Evolutionary conservation across 2,888 invertebrate genomes (phyloP), one percentile per base, ranked within the genome.

Genomic region (Hydroisotoma schaefferi): DNA sequence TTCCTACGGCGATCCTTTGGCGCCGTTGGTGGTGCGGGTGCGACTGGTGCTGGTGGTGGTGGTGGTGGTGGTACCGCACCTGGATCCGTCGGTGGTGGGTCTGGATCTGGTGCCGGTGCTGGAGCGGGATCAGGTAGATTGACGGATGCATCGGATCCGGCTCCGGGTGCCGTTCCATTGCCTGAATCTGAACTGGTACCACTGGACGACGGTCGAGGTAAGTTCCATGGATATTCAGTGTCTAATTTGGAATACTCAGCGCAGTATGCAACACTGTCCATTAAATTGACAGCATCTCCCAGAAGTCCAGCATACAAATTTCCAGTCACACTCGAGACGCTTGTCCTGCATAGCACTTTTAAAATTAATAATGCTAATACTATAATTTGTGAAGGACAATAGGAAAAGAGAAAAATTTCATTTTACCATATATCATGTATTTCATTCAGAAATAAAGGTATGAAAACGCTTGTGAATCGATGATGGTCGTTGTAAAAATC

Each of bases 401-500:
- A 15, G 33, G 15, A 15, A 33, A 15, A 33, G 6, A 15, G 33
- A 10, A 33, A 33, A 33, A 10, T 33, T 10, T 10, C 15, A 33
- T 33, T 33, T 56, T 62, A 67, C 70, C 70, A 70, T 22, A 68
- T 44, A 10, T 66, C 65, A 23, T 60, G 55, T 2, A 67, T 58
- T 0, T 47, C 70, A 49, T 68, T 70, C 1, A 61, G 65, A 33
- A 70, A 70, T 15, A 68, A 27, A 3, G 61, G 54, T 27, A 63
- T 57, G 56, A 68, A 57, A 6, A 65, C 47, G n/a, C 61, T 65
- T 8, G 65, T 55, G 27, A 68, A 68, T 10, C 65, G 61, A 47
- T 70, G 68, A 43, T 70, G 70, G 40, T 70, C 70, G 40, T 67
- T 68, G 33, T 29, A 60, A 12, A 44, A 44, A 5, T 53, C 54